Base-by-base conservation (phyloP, 2,113 vertebrate species). In the Tupaia chinensis region DNA sequence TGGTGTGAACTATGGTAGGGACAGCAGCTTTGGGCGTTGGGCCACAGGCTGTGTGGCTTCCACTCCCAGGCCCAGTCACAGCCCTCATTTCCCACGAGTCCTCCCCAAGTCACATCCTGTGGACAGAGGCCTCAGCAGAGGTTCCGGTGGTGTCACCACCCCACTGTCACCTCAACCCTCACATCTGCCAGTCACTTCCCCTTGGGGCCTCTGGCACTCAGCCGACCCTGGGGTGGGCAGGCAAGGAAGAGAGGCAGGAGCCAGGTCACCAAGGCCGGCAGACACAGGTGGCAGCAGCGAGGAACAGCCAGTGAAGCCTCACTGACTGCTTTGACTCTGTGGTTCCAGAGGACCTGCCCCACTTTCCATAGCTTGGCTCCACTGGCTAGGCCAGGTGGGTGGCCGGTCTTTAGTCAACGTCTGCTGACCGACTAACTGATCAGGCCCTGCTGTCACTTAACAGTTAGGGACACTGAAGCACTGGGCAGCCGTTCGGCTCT, bases 61-160 rank as follows among this genome's bases (percentile, higher is more conserved):
- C 53, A 1, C 63, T 23, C 1, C 56, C 82, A 66, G 78, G 63
- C 27, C 32, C 34, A 65, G 27, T 44, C 2, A 11, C 54, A 29
- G 22, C 76, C 78, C 54, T 73, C 27, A 1, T 76, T 96, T 96
- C 84, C 29, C 81, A 85, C 1, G 1, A 85, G 61, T 34, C 44
- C 65, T 72, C 87, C 79, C 66, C 34, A 90, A 95, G 89, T 96
- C 94, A 97, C 79, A 65, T 96, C 97, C 97, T 98, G 97, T 95
- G 94, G 89, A 95, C 83, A 87, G 95, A 95, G n/a, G 76, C 66
- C 76, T 76, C 10, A 53, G 94, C 72, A 29, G 10, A 66, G 15
- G 77, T 96, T 97, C 95, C 74, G 82, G 84, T 70, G 70, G 25
- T 90, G 78, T 89, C 95, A 91, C 79, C 23, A 87, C 86, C 86